Conservation (phyloP, 2,888 invertebrate genomes). For the Rhogogaster chlorosoma region DNA sequence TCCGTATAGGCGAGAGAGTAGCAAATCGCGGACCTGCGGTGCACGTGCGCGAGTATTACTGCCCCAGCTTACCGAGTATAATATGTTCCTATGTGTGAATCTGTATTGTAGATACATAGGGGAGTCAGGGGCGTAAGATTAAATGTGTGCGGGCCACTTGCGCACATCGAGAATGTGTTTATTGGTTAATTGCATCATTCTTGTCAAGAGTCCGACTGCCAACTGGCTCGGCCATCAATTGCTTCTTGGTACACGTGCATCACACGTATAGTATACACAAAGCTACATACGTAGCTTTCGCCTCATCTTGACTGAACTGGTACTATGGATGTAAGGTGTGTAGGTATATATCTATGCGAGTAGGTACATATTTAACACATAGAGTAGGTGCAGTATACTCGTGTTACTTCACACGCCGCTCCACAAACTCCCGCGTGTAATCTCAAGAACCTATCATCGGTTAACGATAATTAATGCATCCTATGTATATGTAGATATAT, state of each 20-base stretch:
- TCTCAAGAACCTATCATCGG: conserved; percentile 39
- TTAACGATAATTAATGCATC: conserved; percentile 39
- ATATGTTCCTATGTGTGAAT: not conserved
- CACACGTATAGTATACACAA: not conserved
- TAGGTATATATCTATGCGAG: not conserved
- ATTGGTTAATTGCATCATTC: conserved; percentile 76
- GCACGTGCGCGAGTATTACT: conserved; percentile 55
- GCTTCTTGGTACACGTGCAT: conserved; percentile 54
- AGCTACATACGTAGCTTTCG: not conserved
- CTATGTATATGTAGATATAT: not conserved
- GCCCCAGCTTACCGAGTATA: conserved; percentile 26
- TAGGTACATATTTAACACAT: not conserved
- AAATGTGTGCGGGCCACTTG: conserved; percentile 39
- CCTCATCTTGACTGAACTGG: conserved; percentile 1
- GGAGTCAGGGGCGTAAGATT: not conserved
- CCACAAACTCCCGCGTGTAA: conserved; percentile 27
- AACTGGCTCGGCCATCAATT: conserved; percentile 69
- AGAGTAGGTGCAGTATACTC: not conserved
- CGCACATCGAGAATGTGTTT: conserved; percentile 70
- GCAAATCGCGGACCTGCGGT: conserved; percentile 53
- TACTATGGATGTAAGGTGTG: not conserved
- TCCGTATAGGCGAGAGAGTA: conserved; percentile 48
- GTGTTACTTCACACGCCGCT: conserved; percentile 21
- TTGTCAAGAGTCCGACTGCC: conserved; percentile 69
- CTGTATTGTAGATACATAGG: not conserved